Evolutionary conservation across 2,113 vertebrate genomes (phyloP).

Genomic region (Sialia sialis): DNA sequence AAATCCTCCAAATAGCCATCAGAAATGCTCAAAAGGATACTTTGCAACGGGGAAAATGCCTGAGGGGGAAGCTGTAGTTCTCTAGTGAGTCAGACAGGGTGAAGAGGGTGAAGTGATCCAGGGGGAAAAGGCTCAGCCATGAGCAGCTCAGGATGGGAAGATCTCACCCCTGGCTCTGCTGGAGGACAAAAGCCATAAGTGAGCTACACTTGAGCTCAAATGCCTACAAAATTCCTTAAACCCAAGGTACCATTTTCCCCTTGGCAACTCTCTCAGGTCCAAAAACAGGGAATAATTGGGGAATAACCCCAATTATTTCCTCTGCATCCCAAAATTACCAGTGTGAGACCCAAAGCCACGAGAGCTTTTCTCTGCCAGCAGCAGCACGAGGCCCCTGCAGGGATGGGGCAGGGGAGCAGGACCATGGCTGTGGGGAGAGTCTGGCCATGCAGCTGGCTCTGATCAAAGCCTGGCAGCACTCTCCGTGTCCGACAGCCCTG

Average conservation of each 20-base stretch:
- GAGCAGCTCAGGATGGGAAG: not conserved
- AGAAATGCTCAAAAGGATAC: not conserved
- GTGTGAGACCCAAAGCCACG: accelerated
- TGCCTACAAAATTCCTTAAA: not conserved
- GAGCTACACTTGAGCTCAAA: not conserved
- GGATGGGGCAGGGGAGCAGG: not conserved
- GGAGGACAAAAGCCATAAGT: not conserved
- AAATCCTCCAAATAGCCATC: not conserved
- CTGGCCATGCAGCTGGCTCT: not conserved
- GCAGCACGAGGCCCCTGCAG: accelerated
- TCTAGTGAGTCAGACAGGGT: not conserved
- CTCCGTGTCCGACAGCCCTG: not conserved
- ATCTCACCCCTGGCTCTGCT: not conserved
- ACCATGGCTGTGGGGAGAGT: not conserved
- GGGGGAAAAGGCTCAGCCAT: not conserved
- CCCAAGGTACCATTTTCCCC: not conserved
- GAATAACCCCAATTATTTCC: accelerated
- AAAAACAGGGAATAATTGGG: not conserved
- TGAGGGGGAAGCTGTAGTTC: not conserved
- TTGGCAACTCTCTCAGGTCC: not conserved
- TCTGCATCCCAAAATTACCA: accelerated
- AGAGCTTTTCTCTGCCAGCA: not conserved
- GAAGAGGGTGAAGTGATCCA: not conserved
- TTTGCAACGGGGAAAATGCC: not conserved
- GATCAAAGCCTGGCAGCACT: conserved; percentile 31